A percentile compares a stretch with the other conserved stretches of the same genome.
These are phyloP conservation scores for Cairina moschata DNA, from an alignment of 2,113 vertebrate genomes.

Conservation along the genomic window DNA sequence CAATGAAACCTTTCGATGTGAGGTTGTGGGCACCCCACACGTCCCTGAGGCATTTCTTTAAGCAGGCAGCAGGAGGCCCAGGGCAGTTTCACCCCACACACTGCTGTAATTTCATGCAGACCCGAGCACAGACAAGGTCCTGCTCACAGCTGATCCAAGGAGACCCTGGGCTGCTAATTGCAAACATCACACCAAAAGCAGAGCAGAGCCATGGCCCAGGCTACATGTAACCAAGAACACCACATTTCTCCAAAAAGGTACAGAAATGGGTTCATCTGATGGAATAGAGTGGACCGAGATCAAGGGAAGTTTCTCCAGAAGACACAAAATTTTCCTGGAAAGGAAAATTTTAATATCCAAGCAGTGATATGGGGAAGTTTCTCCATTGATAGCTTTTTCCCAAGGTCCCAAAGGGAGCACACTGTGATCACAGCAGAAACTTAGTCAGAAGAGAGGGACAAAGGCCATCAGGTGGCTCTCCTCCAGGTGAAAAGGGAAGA, in stretches of 20 bases:
- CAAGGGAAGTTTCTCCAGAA: neutral
- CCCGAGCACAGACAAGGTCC: neutral
- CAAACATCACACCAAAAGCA: neutral
- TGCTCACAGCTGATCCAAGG: neutral
- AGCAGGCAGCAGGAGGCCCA: neutral
- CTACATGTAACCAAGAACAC: neutral
- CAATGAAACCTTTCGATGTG: neutral
- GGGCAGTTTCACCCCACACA: neutral
- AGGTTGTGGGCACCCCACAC: neutral
- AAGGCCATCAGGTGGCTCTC: too few relatives aligned
- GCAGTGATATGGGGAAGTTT: too few relatives aligned
- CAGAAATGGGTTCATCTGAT: neutral
- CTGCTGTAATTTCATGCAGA: neutral
- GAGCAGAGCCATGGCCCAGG: neutral
- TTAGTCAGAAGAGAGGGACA: too few relatives aligned
- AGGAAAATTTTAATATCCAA: neutral
- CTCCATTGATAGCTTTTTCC: too few relatives aligned
- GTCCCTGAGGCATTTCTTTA: neutral
- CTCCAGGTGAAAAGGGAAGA: too few relatives aligned
- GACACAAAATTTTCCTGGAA: neutral
- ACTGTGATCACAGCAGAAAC: too few relatives aligned
- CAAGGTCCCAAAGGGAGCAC: too few relatives aligned
- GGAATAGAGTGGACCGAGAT: neutral
- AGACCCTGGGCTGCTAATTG: neutral
- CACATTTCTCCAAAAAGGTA: neutral